A percentile compares a stretch with the other conserved stretches of the same genome.
These are phyloP conservation scores for Gari tellinella DNA, from an alignment of 2,888 invertebrate species.

Conservation along the genomic window DNA sequence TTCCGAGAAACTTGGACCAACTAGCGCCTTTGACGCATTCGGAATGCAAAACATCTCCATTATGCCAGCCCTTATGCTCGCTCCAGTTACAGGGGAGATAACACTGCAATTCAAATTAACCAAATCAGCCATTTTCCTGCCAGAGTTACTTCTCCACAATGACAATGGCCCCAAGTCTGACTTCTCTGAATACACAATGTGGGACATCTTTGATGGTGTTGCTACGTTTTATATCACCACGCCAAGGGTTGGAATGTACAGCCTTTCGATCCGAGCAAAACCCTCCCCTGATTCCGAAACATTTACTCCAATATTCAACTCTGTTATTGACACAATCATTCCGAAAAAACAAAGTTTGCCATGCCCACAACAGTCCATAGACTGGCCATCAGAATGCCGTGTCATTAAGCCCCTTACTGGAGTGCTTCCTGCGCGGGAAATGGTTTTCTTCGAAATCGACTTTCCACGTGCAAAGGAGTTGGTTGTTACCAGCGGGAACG, in stretches of 20 bases:
- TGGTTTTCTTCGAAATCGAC: slow-evolving; percentile 49
- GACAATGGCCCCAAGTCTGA: slow-evolving; percentile 50
- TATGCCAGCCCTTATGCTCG: slow-evolving; percentile 60
- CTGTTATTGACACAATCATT: slow-evolving; percentile 57
- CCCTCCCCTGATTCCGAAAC: slow-evolving; percentile 39
- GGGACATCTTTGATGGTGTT: slow-evolving; percentile 54
- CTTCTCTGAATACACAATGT: slow-evolving; percentile 60
- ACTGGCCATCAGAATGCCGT: slow-evolving; percentile 60
- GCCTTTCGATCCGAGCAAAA: slow-evolving; percentile 56
- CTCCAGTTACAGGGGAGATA: slow-evolving; percentile 56
- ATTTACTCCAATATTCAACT: slow-evolving; percentile 55
- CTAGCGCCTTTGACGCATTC: slow-evolving; percentile 54
- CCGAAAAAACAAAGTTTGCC: slow-evolving; percentile 62
- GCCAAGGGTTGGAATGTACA: slow-evolving; percentile 55
- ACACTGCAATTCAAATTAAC: slow-evolving; percentile 57
- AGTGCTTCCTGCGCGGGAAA: slow-evolving; percentile 52
- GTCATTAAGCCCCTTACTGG: slow-evolving; percentile 53
- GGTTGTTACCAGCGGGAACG: slow-evolving; percentile 59
- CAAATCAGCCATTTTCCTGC: slow-evolving; percentile 46
- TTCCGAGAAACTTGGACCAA: slow-evolving; percentile 60
- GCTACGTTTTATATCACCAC: slow-evolving; percentile 56
- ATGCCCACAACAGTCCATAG: slow-evolving; percentile 62
- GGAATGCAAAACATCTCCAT: slow-evolving; percentile 62
- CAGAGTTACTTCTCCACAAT: slow-evolving; percentile 53
- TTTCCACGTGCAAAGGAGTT: slow-evolving; percentile 46